These are phyloP conservation scores for Perca fluviatilis DNA, from an alignment of 2,113 vertebrate species.

Conservation along the genomic window DNA sequence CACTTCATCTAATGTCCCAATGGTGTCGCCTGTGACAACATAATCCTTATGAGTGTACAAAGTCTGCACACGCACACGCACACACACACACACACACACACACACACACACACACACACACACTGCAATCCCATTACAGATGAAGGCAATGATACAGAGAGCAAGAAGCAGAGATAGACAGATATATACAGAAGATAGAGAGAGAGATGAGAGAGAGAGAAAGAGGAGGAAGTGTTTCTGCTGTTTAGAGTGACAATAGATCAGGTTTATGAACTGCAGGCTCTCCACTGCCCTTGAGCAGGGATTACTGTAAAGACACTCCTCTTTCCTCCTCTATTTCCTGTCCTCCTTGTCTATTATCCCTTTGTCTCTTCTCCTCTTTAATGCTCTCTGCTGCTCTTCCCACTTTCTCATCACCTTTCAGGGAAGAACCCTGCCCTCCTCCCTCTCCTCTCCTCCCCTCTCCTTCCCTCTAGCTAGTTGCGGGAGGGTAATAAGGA, in stretches of 20 bases:
- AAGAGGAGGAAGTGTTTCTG: conserved; percentile 25
- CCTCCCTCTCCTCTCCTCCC: conserved; percentile 19
- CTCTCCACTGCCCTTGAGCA: conserved; percentile 49
- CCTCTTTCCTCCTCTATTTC: conserved; percentile 35
- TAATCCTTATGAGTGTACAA: conserved; percentile 68
- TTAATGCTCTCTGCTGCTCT: conserved; percentile 44
- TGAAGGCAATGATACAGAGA: conserved; percentile 46
- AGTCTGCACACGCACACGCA: neutral
- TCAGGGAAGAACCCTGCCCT: conserved; percentile 10
- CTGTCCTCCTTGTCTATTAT: conserved; percentile 39
- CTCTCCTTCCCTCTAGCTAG: conserved; percentile 42
- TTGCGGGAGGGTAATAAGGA: conserved; percentile 74
- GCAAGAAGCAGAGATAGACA: conserved; percentile 29
- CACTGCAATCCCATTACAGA: conserved; percentile 51
- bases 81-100: conserved; percentile 25
- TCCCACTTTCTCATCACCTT: conserved; percentile 64
- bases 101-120: conserved; percentile 8
- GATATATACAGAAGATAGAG: conserved; percentile 38
- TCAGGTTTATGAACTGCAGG: conserved; percentile 54
- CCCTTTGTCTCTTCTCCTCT: conserved; percentile 32
- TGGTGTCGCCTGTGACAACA: conserved; percentile 68
- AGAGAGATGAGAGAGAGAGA: conserved; percentile 17
- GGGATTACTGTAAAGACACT: conserved; percentile 51
- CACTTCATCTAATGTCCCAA: conserved; percentile 73
- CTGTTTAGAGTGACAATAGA: conserved; percentile 49